Conservation (phyloP, 2,113 vertebrate species). For the Gambusia affinis region DNA sequence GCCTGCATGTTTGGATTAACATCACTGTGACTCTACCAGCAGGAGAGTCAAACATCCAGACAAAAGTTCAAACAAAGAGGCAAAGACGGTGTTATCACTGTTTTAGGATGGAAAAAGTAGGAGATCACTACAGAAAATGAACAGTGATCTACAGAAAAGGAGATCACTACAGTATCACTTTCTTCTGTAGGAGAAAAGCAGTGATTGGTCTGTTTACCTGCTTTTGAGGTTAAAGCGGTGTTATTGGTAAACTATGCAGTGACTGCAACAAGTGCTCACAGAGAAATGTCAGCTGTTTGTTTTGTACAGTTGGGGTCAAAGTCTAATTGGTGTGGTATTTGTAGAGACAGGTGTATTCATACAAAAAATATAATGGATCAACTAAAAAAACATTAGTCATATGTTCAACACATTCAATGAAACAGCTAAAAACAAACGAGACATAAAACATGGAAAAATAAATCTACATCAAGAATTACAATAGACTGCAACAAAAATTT, state of each 20-base stretch:
- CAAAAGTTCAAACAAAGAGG: conserved; percentile 5
- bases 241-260: neutral
- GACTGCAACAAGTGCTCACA: neutral
- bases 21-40: conserved; percentile 47
- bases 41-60: conserved; percentile 22
- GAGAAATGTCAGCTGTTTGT: neutral
- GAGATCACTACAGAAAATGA: neutral
- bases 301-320: neutral
- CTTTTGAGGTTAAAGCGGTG: neutral
- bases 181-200: no score
- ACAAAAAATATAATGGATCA: neutral
- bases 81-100: conserved; percentile 8
- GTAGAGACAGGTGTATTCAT: neutral
- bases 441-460: neutral
- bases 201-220: neutral
- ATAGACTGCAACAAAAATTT: neutral
- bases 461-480: neutral
- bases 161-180: no score
- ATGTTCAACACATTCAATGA: no score
- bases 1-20: conserved; percentile 60
- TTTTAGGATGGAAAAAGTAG: neutral
- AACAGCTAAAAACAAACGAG: neutral
- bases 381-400: no score
- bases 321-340: neutral
- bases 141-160: neutral